Evolutionary conservation across 2,888 invertebrate genomes (phyloP), one percentile per base, ranked within the genome.

Genomic region (Parasteatoda lunata): DNA sequence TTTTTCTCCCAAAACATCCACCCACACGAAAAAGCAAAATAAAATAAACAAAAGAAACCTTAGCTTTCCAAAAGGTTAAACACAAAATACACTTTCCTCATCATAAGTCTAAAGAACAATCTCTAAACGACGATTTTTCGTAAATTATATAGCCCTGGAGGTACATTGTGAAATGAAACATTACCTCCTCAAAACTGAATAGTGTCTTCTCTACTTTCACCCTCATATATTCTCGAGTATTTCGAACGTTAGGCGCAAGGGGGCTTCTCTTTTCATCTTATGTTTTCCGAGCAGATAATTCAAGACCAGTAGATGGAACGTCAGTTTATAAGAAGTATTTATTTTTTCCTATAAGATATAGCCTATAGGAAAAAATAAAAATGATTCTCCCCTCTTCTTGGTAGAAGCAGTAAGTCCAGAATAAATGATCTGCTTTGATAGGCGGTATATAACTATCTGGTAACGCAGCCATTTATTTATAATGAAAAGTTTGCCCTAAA

Each of bases 71-170:
- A 30, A 30, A 30, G 30, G 30, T 30, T 30, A 30, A 30, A 30
- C 30, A 30, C 30, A 30, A 30, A 30, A 30, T 30, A 30, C 30
- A 30, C 30, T 30, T 30, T 30, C 30, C 30, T 30, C 30, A 30
- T 30, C 30, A 30, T 30, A 30, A 30, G 30, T 30, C 30, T 30
- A 30, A 30, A 30, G 30, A 0, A 30, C 30, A 72, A 80, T 80
- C 72, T 73, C 80, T 66, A 73, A 71, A 65, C 72, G 66, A 66
- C 80, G 65, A 80, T 80, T 73, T 52, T 51, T 73, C 80, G 51
- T 49, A 73, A 80, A 80, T 80, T 80, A 80, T 80, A 72, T 80
- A 80, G 59, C 80, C 80, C 80, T 65, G 30, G 80, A 73, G 80
- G 48, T 72, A 72, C 80, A 80, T 80, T 66, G 65, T 6, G 52